Evolutionary conservation across 2,113 vertebrate species (phyloP), one percentile per base, ranked within the genome.

Genomic region (Phocoena sinus): DNA sequence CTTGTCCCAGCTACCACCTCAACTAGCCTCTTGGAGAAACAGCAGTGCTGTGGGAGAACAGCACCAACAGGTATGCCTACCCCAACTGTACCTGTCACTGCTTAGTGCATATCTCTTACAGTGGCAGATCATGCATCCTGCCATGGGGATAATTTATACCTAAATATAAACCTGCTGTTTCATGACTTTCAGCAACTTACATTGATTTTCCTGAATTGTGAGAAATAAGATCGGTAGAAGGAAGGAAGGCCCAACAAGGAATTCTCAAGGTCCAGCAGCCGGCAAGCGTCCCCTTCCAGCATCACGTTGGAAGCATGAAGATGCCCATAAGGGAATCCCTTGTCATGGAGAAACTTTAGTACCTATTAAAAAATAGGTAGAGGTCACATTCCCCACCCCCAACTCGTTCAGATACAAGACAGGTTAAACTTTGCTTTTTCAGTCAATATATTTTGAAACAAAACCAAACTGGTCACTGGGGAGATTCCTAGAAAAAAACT

Each of bases 161-260:
- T 28, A 73, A 53, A 68, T 33, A 31, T 38, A 53, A 84, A n/a
- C 33, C 53, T 77, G n/a, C 50, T 31, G 8, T 76, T 74, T 76
- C 44, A 33, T 12, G 8, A 76, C 89, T 63, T 63, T 88, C 83
- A 97, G 67, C 18, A 77, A 98, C 99, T 96, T 98, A 99, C 99
- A 28, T 99, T 99, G 96, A 99, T 99, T 98, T 99, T 99, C 96
- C 99, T 99, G 98, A 99, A 99, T 63, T 99, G 99, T 36, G 99
- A 99, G 89, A 99, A 99, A 77, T 99, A 98, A 0, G 99, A 99
- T 63, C 99, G 98, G 97, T 99, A 99, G 96, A 98, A 99, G 1
- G 99, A 99, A 6, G 99, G 99, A 36, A 99, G 99, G 97, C 99
- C 99, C 97, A 99, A 96, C 31, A 99, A 94, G 60, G 99, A 99